A percentile compares a stretch with the other conserved stretches of the same genome.
Conservation (phyloP, 2,888 invertebrate species). For the Eristalinus sepulchralis region DNA sequence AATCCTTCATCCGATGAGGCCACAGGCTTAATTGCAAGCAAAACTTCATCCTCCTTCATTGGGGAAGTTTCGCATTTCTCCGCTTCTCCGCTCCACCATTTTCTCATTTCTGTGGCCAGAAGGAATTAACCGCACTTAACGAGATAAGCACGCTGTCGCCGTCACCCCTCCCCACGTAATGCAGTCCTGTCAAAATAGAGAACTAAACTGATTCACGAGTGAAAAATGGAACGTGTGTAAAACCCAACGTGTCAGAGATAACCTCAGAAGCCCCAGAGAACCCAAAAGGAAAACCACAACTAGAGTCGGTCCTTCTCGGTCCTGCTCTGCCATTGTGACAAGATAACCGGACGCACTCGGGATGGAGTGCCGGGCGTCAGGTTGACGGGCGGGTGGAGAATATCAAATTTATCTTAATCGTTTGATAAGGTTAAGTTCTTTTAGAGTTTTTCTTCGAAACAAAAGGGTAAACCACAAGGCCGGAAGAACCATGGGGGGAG, state of each 20-base stretch:
- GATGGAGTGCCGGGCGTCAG: background rate
- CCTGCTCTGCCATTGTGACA: background rate
- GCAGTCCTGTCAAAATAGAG: background rate
- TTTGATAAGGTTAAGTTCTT: constrained; percentile 15
- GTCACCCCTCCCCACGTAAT: background rate
- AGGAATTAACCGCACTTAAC: background rate
- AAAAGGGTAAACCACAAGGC: background rate
- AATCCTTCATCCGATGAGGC: background rate
- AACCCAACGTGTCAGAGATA: background rate
- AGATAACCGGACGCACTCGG: background rate
- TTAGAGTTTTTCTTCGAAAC: background rate
- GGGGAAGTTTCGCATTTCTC: background rate
- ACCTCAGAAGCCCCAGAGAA: background rate
- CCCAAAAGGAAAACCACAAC: background rate
- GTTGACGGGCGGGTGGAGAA: constrained; percentile 12
- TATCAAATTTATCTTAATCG: constrained; percentile 45
- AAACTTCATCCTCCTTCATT: background rate
- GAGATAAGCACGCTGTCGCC: background rate
- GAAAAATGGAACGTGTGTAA: background rate
- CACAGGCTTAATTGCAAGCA: background rate
- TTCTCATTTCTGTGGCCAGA: background rate
- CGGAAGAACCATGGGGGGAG: background rate
- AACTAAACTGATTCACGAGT: background rate
- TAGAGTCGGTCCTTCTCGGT: background rate
- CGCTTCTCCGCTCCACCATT: background rate